These are phyloP conservation scores for Enhydra lutris DNA, from an alignment of 2,113 vertebrate species.

Conservation along the genomic window DNA sequence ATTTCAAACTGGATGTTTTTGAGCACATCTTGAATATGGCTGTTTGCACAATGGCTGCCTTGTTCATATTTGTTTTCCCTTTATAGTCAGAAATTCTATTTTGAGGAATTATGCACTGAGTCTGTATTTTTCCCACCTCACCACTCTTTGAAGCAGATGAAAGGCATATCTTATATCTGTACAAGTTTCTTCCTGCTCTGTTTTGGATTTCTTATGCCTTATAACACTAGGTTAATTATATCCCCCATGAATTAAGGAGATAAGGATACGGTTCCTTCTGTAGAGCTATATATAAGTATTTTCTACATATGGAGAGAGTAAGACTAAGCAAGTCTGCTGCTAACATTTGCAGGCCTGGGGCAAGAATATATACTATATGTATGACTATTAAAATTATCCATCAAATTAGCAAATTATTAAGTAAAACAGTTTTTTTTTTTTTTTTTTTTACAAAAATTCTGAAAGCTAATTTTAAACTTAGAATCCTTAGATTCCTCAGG, in stretches of 20 bases:
- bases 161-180: background rate
- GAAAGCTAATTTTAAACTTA: background rate
- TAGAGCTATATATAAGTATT: background rate
- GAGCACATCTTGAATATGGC: background rate
- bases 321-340: background rate
- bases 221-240: background rate
- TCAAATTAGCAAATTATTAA: background rate
- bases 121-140: background rate
- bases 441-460: background rate
- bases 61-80: background rate
- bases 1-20: background rate
- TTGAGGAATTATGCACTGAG: background rate
- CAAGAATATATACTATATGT: background rate
- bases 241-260: background rate
- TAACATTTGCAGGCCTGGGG: background rate
- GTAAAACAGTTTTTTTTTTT: background rate
- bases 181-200: background rate
- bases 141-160: background rate
- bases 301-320: background rate
- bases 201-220: background rate
- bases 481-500: background rate
- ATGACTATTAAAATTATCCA: background rate
- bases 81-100: background rate
- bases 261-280: background rate
- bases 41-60: background rate